Evolutionary conservation across 1,140 invertebrate species (phyloP).

Genomic region (Plodia interpunctella): DNA sequence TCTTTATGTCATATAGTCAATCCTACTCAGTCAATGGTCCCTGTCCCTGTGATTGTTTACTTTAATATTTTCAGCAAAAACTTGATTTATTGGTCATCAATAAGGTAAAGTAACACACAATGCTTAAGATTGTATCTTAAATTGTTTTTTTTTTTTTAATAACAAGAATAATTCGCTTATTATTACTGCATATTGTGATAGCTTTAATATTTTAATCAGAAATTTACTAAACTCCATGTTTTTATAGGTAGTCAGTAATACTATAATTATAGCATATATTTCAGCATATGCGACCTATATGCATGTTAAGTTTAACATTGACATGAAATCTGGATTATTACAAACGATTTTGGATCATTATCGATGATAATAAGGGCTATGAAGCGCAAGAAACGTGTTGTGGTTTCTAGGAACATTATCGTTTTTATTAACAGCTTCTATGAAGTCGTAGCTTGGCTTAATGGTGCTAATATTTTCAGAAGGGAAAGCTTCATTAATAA

Average conservation of each 20-base stretch:
- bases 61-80: too few relatives aligned
- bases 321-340: conserved; percentile 15
- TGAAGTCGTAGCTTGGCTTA: background rate
- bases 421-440: conserved; percentile 18
- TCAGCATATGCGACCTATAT: conserved; percentile 13
- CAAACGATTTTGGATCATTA: conserved; percentile 30
- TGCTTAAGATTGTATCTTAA: too few relatives aligned
- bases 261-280: background rate
- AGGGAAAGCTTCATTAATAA: background rate
- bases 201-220: too few relatives aligned
- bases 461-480: conserved; percentile 2
- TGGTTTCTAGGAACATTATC: conserved; percentile 16
- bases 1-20: too few relatives aligned
- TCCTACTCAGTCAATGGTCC: too few relatives aligned
- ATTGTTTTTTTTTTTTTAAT: too few relatives aligned
- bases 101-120: too few relatives aligned
- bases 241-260: background rate
- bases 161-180: too few relatives aligned
- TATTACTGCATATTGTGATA: too few relatives aligned
- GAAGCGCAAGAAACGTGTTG: conserved; percentile 13
- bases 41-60: too few relatives aligned
- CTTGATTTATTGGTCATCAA: too few relatives aligned
- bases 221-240: too few relatives aligned
- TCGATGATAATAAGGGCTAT: conserved; percentile 11
- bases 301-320: conserved; percentile 20